These are phyloP conservation scores for Ophion obscuratus DNA, from an alignment of 2,888 invertebrate genomes.

Conservation along the genomic window DNA sequence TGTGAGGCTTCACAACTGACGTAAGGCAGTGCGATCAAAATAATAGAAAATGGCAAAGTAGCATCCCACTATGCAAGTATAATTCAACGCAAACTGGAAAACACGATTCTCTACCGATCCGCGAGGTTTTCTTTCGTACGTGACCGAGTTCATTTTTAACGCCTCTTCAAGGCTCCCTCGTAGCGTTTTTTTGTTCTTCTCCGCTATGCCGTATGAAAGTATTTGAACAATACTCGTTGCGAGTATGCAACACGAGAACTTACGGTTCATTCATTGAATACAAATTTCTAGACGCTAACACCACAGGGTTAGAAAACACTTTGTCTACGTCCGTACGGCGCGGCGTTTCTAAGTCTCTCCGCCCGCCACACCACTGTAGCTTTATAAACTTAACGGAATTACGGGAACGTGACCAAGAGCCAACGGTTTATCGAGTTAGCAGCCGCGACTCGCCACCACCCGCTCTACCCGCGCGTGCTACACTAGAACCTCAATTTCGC, in stretches of 20 bases:
- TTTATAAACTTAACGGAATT: conserved; percentile 50
- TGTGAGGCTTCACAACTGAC: too few species aligned
- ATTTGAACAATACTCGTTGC: background rate
- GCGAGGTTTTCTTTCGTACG: too few species aligned
- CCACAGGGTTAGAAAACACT: conserved; percentile 2
- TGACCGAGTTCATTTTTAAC: too few species aligned
- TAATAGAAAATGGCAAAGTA: too few species aligned
- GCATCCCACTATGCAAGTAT: too few species aligned
- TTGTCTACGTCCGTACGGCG: conserved; percentile 8
- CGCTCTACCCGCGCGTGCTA: background rate
- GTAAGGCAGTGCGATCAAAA: too few species aligned
- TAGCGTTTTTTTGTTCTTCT: too few species aligned
- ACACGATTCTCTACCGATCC: too few species aligned
- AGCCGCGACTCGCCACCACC: conserved; percentile 28
- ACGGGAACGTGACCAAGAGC: conserved; percentile 55
- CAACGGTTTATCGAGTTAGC: conserved; percentile 45
- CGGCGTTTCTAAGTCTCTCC: background rate
- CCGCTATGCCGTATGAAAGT: background rate
- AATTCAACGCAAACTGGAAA: too few species aligned
- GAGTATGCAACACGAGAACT: conserved; percentile 4
- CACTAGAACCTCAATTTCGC: background rate
- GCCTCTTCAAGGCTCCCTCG: too few species aligned
- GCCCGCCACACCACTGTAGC: background rate
- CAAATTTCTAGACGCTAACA: conserved; percentile 26
- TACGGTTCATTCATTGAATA: conserved; percentile 4